Base-by-base conservation (phyloP, 2,797 vertebrate species). In the Onychomys leucogaster region DNA sequence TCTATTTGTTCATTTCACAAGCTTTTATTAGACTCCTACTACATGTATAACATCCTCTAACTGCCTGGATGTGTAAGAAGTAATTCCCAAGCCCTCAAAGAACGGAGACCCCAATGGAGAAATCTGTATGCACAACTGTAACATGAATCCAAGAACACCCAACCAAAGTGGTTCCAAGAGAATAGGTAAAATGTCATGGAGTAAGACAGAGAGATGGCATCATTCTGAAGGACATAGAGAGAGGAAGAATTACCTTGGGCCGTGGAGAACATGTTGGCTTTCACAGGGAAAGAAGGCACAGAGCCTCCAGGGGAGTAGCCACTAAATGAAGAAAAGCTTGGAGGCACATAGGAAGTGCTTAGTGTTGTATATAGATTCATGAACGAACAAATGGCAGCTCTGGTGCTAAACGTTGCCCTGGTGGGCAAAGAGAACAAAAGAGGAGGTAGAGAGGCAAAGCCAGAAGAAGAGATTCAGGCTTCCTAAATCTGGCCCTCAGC, bases 1-100 rank as follows among this genome's bases (percentile, higher is more conserved):
- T 21, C 46, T 84, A 81, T 55, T 90, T 73, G 92, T 80, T 94
- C 23, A 73, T 69, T 95, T 86, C 49, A 83, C 21, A 57, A 41
- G 49, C 17, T 63, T 78, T 77, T 69, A 76, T 37, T 85, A 85
- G 23, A 37, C 37, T 49, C 19, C 37, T 49, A 23, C 23, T 90
- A 10, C 34, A 32, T 67, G 1, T 63, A 75, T 10, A 78, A 34
- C 49, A 11, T 73, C n/a, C 5, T 65, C 29, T 37, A 91, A 57
- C 41, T 76, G 21, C 29, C 41, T 76, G 17, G 2, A 34, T 90
- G 1, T 19, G 8, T 7, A 43, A 11, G 34, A 59, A 46, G 14
- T 46, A 10, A 65, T 37, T 13, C 41, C 21, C 6, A 86, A 67
- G 41, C 2, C 55, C 90, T 92, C 41, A 63, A 59, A 59, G 27